Evolutionary conservation across 2,113 vertebrate species (phyloP).

Genomic region (Albula goreensis): DNA sequence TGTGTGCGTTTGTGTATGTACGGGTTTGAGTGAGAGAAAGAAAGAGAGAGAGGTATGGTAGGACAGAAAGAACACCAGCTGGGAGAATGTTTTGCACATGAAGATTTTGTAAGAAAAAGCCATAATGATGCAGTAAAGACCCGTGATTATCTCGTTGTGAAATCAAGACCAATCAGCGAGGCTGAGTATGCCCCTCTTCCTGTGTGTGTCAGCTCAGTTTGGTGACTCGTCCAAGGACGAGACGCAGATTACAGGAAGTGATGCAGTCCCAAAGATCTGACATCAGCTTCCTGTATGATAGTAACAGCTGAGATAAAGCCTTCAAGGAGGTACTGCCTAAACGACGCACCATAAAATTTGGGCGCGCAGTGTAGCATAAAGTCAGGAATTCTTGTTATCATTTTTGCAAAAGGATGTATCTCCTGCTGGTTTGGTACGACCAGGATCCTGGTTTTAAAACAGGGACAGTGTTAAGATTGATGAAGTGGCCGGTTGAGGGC

Average conservation of each 20-base stretch:
- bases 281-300: conserved; percentile 1
- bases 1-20: background rate
- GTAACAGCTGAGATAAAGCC: conserved; percentile 19
- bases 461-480: conserved; percentile 34
- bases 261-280: conserved; percentile 2
- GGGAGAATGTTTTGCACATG: background rate
- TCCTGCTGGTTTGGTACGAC: conserved; percentile 27
- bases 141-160: background rate
- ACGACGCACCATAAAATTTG: conserved; percentile 25
- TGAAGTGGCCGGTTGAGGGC: conserved; percentile 34
- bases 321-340: conserved; percentile 34
- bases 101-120: background rate
- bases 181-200: background rate
- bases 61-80: background rate
- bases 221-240: background rate
- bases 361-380: conserved; percentile 27
- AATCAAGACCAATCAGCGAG: background rate
- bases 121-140: background rate
- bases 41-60: background rate
- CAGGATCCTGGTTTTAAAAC: conserved; percentile 27
- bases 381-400: conserved; percentile 37
- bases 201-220: background rate
- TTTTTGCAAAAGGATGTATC: conserved; percentile 35
- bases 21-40: background rate
- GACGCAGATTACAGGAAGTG: conserved; percentile 8